Evolutionary conservation across 2,113 vertebrate genomes (phyloP).

Genomic region (Bambusicola thoracicus): DNA sequence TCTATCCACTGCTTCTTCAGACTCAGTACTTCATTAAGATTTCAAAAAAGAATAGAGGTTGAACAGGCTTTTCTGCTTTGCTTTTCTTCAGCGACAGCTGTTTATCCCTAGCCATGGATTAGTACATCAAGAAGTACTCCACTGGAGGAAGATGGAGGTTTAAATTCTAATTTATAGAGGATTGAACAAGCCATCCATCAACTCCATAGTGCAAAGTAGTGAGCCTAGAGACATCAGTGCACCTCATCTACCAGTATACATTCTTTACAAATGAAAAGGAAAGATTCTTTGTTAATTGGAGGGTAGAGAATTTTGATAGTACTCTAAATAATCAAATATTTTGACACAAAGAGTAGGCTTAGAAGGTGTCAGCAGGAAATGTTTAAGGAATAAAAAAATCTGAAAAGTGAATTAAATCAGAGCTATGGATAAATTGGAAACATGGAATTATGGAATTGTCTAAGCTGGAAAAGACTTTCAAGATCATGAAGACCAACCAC

Average conservation of each 20-base stretch:
- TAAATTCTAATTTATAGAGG: not conserved
- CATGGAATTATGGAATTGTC: not conserved
- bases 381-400: not conserved
- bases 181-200: not conserved
- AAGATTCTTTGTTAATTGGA: not conserved
- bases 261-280: not conserved
- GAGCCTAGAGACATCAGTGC: not conserved
- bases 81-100: not conserved
- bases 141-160: not conserved
- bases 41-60: not conserved
- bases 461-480: not conserved
- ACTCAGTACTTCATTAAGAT: not conserved
- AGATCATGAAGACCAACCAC: not conserved
- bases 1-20: not conserved
- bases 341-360: not conserved
- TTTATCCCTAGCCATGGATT: not conserved
- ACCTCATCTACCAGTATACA: not conserved
- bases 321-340: not conserved
- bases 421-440: not conserved
- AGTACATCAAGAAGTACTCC: not conserved
- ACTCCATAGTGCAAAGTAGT: not conserved
- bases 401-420: not conserved
- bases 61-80: not conserved
- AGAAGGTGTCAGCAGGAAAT: not conserved
- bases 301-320: not conserved